These are phyloP conservation scores for Anagyrus pseudococci DNA, from an alignment of 2,888 invertebrate species.

Conservation along the genomic window DNA sequence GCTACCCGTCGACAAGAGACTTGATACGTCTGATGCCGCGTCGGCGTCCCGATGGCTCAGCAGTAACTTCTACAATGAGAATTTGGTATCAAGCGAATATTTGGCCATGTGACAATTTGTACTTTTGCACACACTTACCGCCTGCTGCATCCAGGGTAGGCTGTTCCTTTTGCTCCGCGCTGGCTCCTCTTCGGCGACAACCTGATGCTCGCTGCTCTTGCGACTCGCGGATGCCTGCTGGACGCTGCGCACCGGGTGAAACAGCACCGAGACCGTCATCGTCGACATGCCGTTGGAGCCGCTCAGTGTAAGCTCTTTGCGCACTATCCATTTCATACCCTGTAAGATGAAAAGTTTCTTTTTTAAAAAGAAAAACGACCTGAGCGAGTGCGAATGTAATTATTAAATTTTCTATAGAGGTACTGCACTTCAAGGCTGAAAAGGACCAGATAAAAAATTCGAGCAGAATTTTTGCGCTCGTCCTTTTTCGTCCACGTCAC, in stretches of 20 bases:
- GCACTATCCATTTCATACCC: constrained; percentile 54
- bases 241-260: constrained; percentile 61
- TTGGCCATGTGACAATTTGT: no score
- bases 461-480: no score
- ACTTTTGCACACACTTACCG: constrained; percentile 55
- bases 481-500: no score
- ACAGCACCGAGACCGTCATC: constrained; percentile 63
- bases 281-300: constrained; percentile 54
- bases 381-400: no score
- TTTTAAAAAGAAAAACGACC: no score
- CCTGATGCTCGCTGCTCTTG: constrained; percentile 49
- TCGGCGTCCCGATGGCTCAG: constrained; percentile 54
- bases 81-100: no score
- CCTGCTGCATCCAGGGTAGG: constrained; percentile 61
- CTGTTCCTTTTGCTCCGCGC: constrained; percentile 56
- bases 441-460: no score
- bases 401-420: no score
- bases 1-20: constrained; percentile 57
- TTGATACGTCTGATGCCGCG: constrained; percentile 56
- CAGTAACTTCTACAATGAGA: constrained; percentile 52
- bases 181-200: constrained; percentile 50
- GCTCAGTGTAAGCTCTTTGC: constrained; percentile 51
- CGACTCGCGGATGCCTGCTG: constrained; percentile 50
- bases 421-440: no score
- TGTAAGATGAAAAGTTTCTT: constrained; percentile 38